Percentiles rank a stretch among this genome's conserved stretches.
Conservation (phyloP, 2,888 invertebrate species). For the Agapostemon virescens region DNA sequence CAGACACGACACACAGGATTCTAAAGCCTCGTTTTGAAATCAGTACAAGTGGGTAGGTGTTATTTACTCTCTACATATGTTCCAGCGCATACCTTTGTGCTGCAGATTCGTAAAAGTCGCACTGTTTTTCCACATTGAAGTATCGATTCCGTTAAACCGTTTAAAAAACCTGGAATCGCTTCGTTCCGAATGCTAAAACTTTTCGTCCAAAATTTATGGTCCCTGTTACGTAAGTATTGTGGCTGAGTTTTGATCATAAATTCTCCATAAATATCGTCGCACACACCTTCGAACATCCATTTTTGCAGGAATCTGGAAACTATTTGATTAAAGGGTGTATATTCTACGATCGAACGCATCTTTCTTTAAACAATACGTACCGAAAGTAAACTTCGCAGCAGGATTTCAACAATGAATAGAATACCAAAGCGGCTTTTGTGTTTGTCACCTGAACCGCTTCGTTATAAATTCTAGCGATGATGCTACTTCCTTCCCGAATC, state of each 20-base stretch:
- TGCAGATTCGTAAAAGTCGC: conserved; percentile 86
- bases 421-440: conserved; percentile 82
- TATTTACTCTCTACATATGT: neutral
- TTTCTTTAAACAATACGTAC: conserved; percentile 75
- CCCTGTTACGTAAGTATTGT: conserved; percentile 84
- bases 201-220: conserved; percentile 86
- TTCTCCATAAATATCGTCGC: conserved; percentile 91
- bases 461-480: conserved; percentile 85
- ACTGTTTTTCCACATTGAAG: conserved; percentile 89
- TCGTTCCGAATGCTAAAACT: conserved; percentile 82
- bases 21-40: conserved; percentile 70
- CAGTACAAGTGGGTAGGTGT: conserved; percentile 4
- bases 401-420: conserved; percentile 83
- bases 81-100: conserved; percentile 84
- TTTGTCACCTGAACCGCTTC: conserved; percentile 84
- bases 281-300: conserved; percentile 92
- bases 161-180: conserved; percentile 86
- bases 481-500: conserved; percentile 82
- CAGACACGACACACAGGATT: conserved; percentile 83
- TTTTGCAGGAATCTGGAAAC: conserved; percentile 86
- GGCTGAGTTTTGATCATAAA: conserved; percentile 90
- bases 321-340: neutral
- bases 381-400: conserved; percentile 84
- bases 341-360: too few relatives aligned
- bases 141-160: conserved; percentile 84